phyloP scores from a whole-genome alignment of 1,140 invertebrate species.

The Heliconius himera region DNA sequence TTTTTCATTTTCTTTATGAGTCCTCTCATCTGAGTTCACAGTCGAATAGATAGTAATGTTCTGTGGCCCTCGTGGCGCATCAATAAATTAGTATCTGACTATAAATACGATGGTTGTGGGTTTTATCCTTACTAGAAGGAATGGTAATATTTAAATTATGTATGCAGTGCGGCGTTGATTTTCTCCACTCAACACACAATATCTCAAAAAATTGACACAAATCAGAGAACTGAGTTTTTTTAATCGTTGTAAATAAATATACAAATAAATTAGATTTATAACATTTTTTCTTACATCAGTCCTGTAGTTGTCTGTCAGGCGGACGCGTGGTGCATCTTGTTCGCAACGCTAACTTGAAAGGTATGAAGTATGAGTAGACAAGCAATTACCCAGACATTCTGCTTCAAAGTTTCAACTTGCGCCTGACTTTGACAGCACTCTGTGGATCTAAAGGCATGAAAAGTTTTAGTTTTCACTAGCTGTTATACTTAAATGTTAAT shows the following conservation, averaged over 20 bases:
- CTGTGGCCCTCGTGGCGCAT: no score
- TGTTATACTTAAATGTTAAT: not conserved
- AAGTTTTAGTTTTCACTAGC: not conserved
- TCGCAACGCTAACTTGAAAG: not conserved
- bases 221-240: not conserved
- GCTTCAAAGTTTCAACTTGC: not conserved
- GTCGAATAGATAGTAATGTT: no score
- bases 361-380: not conserved
- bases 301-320: not conserved
- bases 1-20: not conserved
- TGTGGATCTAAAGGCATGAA: not conserved
- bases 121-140: not conserved
- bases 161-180: no score
- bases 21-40: no score
- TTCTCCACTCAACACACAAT: no score
- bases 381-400: not conserved
- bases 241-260: no score
- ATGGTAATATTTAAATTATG: not conserved
- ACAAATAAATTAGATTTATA: not conserved
- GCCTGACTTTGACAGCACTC: slow-evolving; percentile 12
- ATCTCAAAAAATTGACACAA: no score
- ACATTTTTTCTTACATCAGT: not conserved
- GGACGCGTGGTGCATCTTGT: slow-evolving; percentile 8
- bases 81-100: no score
- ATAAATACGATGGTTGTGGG: no score